Conservation (phyloP, 2,888 invertebrate species). For the Anagyrus pseudococci region DNA sequence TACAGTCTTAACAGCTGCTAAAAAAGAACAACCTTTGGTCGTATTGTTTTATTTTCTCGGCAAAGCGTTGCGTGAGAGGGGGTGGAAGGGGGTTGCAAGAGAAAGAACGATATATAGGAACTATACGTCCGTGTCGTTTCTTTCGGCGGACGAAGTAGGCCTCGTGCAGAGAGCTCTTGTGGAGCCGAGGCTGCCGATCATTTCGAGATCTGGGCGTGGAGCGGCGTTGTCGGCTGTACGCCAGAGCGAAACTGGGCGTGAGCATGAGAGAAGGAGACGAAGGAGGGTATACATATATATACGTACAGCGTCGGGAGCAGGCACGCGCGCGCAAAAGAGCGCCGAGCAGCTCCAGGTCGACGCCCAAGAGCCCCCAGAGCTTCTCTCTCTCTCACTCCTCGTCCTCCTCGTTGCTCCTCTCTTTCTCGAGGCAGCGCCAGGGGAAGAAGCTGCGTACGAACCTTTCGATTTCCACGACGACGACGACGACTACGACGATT, state of each 20-base stretch:
- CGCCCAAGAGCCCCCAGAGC: conserved; percentile 30
- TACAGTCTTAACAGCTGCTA: too few species aligned
- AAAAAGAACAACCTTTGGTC: too few species aligned
- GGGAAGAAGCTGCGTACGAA: too few species aligned
- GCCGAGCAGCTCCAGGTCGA: conserved; percentile 24
- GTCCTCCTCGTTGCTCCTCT: neutral
- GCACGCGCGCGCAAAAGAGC: conserved; percentile 5
- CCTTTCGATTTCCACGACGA: too few species aligned
- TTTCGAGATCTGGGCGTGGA: conserved; percentile 30
- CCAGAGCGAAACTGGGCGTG: neutral
- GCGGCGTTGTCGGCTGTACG: conserved; percentile 1
- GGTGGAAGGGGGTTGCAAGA: too few species aligned
- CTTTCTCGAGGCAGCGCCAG: neutral
- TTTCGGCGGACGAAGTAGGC: too few species aligned
- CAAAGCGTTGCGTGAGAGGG: too few species aligned
- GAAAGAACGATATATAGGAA: too few species aligned
- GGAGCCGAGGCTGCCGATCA: neutral
- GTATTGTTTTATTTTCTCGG: too few species aligned
- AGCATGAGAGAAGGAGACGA: neutral
- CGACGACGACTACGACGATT: too few species aligned
- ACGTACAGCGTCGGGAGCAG: neutral
- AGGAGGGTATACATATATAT: neutral
- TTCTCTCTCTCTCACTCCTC: neutral
- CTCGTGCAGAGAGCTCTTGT: too few species aligned
- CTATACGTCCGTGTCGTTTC: too few species aligned